Evolutionary conservation across 2,888 invertebrate genomes (phyloP), one percentile per base, ranked within the genome.

Genomic region (Orthosia gracilis): DNA sequence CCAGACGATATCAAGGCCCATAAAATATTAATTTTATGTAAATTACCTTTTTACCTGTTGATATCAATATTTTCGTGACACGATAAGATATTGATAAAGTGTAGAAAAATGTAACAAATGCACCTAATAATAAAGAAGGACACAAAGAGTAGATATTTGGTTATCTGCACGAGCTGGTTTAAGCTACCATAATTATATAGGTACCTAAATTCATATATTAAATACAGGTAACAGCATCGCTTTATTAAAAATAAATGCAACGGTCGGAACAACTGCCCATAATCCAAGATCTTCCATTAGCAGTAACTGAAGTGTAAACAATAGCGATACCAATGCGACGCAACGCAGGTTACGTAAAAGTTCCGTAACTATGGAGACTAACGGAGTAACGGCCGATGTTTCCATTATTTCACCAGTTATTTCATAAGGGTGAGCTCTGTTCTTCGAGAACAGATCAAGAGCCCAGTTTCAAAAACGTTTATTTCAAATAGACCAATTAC

Each of bases 251-350:
- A 7, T 61, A 47, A 26, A 17, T 50, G 52, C 57, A 65, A 15
- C n/a, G 21, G 21, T 26, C 57, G 45, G 9, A 61, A 45, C 47
- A 49, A 57, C 21, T 76, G 26, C 11, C 18, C 50, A 55, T 49
- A 58, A 76, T 65, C 64, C 61, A 71, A 78, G 66, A 76, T 76
- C 58, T 76, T 47, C 54, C 64, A 69, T 78, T 76, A 76, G 52
- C 45, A 76, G 69, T 76, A 78, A 85, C 68, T 82, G 84, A 85
- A 84, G 84, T 85, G 85, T 79, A 89, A 90, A 87, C 79, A 87
- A 88, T 75, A 78, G 72, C 73, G 79, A 76, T 82, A 47, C 78
- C 74, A 78, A 69, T 73, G 68, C 83, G 69, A 84, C 73, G 80
- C 82, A 84, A 86, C 62, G 23, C 12, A 23, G 63, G 71, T 90